phyloP scores from a whole-genome alignment of 2,888 invertebrate species.

The Tillus elongatus region DNA sequence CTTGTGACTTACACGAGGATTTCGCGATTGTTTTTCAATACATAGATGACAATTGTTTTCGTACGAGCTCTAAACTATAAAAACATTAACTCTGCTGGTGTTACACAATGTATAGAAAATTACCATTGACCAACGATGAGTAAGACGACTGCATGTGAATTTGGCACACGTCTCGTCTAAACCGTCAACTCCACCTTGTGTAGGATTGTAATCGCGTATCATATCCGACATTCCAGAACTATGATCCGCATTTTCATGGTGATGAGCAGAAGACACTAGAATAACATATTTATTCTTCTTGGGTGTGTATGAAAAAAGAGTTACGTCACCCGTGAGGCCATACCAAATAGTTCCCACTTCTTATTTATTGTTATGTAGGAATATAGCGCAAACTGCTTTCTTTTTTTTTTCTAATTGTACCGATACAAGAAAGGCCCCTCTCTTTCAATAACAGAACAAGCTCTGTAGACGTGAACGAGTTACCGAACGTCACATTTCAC shows the following conservation, averaged over 20 bases:
- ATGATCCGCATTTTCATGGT: slow-evolving; percentile 12
- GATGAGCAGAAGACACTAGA: slow-evolving; percentile 17
- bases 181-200: slow-evolving; percentile 22
- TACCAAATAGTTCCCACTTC: slow-evolving; percentile 11
- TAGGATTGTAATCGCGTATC: slow-evolving; percentile 21
- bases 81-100: background rate
- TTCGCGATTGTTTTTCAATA: background rate
- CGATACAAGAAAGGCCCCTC: no score
- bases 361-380: slow-evolving; percentile 15
- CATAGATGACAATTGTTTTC: background rate
- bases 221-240: slow-evolving; percentile 19
- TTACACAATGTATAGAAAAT: slow-evolving; percentile 1
- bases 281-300: slow-evolving; percentile 18
- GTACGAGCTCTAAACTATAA: slow-evolving; percentile 2
- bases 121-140: background rate
- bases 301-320: slow-evolving; percentile 23
- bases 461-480: no score
- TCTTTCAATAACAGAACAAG: no score
- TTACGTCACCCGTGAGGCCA: slow-evolving; percentile 15
- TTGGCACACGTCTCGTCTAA: background rate
- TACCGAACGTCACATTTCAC: no score
- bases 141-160: background rate
- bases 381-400: slow-evolving; percentile 21
- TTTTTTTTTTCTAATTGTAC: slow-evolving; percentile 20
- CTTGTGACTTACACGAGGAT: background rate